Percentiles rank a stretch among this genome's conserved stretches.
Conservation (phyloP, 2,888 invertebrate genomes). For the Meghimatium bilineatum region DNA sequence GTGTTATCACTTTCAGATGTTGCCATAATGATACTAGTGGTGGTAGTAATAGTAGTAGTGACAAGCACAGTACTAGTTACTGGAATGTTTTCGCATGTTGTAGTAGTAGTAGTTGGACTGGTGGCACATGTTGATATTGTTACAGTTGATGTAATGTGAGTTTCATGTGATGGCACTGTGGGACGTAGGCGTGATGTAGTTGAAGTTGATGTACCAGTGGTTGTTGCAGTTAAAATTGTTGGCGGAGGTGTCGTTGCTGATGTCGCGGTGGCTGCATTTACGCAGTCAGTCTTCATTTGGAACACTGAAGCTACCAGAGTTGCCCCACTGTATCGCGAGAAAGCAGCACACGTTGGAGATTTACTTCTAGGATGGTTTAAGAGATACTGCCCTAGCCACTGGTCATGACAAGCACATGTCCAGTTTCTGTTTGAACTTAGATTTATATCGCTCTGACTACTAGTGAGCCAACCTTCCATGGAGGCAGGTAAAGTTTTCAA, state of each 20-base stretch:
- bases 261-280: constrained; percentile 6
- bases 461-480: constrained; percentile 23
- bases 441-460: neutral
- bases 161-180: constrained; percentile 28
- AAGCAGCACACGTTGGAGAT: constrained; percentile 54
- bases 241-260: constrained; percentile 31
- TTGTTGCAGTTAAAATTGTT: constrained; percentile 40
- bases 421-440: constrained; percentile 50
- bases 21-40: neutral
- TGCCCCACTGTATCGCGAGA: constrained; percentile 50
- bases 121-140: neutral
- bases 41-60: neutral
- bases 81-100: neutral
- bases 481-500: constrained; percentile 34
- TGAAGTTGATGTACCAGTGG: constrained; percentile 1
- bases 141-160: constrained; percentile 11
- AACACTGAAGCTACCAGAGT: constrained; percentile 49
- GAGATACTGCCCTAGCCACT: constrained; percentile 60
- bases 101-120: constrained; percentile 3
- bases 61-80: neutral
- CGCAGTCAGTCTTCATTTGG: constrained; percentile 22
- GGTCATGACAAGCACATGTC: constrained; percentile 61
- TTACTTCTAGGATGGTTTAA: constrained; percentile 27
- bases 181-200: neutral
- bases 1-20: neutral